Evolutionary conservation across 2,797 vertebrate species (phyloP).

Genomic region (Calcarius lapponicus): DNA sequence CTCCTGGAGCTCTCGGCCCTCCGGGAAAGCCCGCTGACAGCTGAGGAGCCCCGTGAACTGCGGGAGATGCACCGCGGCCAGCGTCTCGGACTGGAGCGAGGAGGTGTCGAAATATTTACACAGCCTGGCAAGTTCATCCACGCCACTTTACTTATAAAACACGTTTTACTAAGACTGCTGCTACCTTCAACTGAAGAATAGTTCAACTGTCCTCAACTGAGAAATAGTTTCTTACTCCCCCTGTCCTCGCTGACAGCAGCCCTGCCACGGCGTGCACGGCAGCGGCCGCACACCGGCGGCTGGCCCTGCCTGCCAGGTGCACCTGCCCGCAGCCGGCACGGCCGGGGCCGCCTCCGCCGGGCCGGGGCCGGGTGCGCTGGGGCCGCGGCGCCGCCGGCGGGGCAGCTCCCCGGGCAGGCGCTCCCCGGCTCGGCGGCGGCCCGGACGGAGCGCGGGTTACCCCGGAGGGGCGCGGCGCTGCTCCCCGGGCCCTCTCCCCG

Average conservation of each 20-base stretch:
- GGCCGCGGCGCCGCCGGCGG: background rate
- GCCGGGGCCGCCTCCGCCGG: background rate
- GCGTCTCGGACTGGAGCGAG: background rate
- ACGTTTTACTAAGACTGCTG: background rate
- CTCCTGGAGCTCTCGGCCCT: background rate
- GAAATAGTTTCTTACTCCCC: background rate
- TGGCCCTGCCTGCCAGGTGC: background rate
- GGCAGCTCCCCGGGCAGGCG: background rate
- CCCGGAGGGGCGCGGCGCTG: background rate
- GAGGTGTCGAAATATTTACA: background rate
- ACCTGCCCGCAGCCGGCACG: background rate
- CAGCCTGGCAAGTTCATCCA: background rate
- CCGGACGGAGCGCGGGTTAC: background rate
- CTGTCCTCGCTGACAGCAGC: fast-evolving
- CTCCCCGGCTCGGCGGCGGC: background rate
- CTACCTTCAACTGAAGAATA: background rate
- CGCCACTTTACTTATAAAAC: background rate
- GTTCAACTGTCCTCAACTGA: background rate
- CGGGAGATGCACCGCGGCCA: background rate
- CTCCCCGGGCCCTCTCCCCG: background rate
- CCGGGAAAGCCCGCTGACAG: background rate
- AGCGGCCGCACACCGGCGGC: fast-evolving
- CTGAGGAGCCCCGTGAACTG: background rate
- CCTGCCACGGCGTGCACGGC: fast-evolving
- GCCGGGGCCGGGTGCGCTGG: background rate